Conservation (phyloP, 2,888 invertebrate species). For the Morpho deidamia region DNA sequence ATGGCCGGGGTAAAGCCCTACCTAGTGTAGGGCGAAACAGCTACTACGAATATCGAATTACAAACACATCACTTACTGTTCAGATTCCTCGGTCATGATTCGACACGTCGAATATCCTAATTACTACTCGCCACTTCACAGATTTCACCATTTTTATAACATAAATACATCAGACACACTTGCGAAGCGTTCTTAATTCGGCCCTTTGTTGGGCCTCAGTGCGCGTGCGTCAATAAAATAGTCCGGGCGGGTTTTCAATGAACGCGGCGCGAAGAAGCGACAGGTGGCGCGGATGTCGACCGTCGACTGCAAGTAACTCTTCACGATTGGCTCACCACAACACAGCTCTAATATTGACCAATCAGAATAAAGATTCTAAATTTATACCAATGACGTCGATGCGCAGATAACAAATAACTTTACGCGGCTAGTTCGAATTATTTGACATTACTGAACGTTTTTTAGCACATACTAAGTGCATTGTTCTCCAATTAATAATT, state of each 20-base stretch:
- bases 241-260: conserved; percentile 73
- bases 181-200: conserved; percentile 70
- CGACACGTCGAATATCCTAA: conserved; percentile 90
- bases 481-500: background rate
- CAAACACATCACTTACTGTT: conserved; percentile 85
- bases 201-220: conserved; percentile 77
- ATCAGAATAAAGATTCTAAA: conserved; percentile 36
- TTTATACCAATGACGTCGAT: conserved; percentile 45
- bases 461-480: conserved; percentile 18
- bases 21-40: conserved; percentile 56
- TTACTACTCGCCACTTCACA: conserved; percentile 88
- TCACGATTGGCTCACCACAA: conserved; percentile 42
- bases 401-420: conserved; percentile 26
- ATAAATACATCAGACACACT: conserved; percentile 84
- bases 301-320: conserved; percentile 34
- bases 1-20: conserved; percentile 73
- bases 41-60: conserved; percentile 49
- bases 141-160: conserved; percentile 91
- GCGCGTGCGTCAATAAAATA: conserved; percentile 72
- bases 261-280: conserved; percentile 58
- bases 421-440: conserved; percentile 51
- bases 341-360: conserved; percentile 40
- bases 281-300: conserved; percentile 70
- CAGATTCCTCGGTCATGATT: conserved; percentile 95
- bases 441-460: conserved; percentile 26